Evolutionary conservation across 2,113 vertebrate species (phyloP).

Genomic region (Speoplatyrhinus poulsoni): DNA sequence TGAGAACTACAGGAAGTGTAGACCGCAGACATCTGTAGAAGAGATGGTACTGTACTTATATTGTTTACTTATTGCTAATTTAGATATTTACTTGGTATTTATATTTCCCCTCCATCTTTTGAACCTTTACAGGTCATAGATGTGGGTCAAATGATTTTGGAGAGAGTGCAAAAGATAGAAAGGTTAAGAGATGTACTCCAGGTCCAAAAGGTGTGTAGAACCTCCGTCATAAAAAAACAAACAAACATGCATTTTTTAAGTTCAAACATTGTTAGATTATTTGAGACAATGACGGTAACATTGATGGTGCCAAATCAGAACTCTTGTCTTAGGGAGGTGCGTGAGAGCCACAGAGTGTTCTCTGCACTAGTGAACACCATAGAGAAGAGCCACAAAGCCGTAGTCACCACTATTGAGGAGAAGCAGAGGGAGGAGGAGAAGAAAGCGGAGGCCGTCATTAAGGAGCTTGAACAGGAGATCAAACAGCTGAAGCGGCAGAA

Average conservation of each 20-base stretch:
- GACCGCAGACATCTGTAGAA: conserved; percentile 47
- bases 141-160: conserved; percentile 70
- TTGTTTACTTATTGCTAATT: neutral
- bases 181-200: conserved; percentile 67
- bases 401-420: conserved; percentile 66
- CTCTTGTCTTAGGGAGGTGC: conserved; percentile 73
- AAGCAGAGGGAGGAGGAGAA: conserved; percentile 68
- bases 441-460: conserved; percentile 60
- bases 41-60: conserved; percentile 49
- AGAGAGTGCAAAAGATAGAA: conserved; percentile 72
- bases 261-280: no score
- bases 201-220: conserved; percentile 66
- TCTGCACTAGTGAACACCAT: conserved; percentile 66
- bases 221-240: neutral
- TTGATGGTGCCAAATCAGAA: conserved; percentile 51
- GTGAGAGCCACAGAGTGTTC: conserved; percentile 75
- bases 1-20: conserved; percentile 67
- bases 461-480: conserved; percentile 70
- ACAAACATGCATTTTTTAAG: no score
- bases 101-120: neutral
- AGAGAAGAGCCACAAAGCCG: conserved; percentile 72
- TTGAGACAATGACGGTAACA: neutral
- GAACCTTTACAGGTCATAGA: conserved; percentile 50
- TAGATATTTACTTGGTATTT: neutral
- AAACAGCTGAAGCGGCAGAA: conserved; percentile 53